These are phyloP conservation scores for Drosophila baimaii DNA, from an alignment of 1,140 invertebrate species.

Conservation along the genomic window DNA sequence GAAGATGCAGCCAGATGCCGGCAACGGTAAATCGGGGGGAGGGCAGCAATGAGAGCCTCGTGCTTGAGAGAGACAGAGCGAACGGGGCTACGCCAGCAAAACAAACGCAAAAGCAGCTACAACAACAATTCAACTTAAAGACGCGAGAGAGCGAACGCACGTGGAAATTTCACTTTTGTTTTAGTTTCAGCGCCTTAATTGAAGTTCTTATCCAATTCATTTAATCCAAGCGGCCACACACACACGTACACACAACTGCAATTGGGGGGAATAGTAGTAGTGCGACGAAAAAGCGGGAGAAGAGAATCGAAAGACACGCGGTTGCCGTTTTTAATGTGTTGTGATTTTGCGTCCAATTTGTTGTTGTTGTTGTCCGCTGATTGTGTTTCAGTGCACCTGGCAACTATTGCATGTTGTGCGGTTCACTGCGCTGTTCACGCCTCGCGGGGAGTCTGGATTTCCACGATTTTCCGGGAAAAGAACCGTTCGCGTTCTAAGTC, in stretches of 20 bases:
- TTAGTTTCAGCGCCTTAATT: conserved; percentile 39
- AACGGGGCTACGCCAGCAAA: conserved; percentile 29
- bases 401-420: conserved; percentile 37
- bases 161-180: conserved; percentile 69
- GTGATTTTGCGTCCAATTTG: conserved; percentile 12
- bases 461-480: conserved; percentile 40
- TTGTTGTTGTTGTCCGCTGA: conserved; percentile 3
- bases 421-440: conserved; percentile 45
- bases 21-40: background rate
- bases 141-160: conserved; percentile 48
- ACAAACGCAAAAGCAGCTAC: conserved; percentile 58
- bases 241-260: conserved; percentile 24
- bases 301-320: conserved; percentile 19
- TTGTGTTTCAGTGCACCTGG: conserved; percentile 16
- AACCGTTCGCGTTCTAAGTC: conserved; percentile 51
- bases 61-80: conserved; percentile 4
- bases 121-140: conserved; percentile 43
- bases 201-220: conserved; percentile 36
- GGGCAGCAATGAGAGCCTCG: background rate
- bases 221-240: conserved; percentile 16
- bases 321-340: conserved; percentile 19
- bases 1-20: conserved; percentile 2
- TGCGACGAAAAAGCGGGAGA: conserved; percentile 32
- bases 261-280: background rate
- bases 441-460: conserved; percentile 31